These are phyloP conservation scores for Caenorhabditis panamensis DNA, from an alignment of 2,888 invertebrate species.

Conservation along the genomic window DNA sequence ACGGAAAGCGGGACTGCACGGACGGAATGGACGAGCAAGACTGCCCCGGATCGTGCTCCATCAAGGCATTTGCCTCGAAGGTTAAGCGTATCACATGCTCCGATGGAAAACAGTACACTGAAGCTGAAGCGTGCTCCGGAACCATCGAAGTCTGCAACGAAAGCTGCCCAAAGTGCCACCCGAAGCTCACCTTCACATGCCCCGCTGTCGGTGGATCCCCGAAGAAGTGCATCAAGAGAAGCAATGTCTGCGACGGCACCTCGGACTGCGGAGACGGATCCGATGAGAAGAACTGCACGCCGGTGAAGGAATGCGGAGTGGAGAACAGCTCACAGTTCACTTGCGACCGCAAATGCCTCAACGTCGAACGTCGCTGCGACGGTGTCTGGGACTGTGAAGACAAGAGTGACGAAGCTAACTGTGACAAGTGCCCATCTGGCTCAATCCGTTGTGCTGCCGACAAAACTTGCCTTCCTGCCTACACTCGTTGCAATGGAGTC, in stretches of 20 bases:
- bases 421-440: constrained; percentile 61
- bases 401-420: constrained; percentile 71
- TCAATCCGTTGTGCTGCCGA: constrained; percentile 69
- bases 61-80: constrained; percentile 23
- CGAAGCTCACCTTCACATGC: constrained; percentile 69
- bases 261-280: constrained; percentile 70
- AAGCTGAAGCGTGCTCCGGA: constrained; percentile 73
- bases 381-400: constrained; percentile 72
- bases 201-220: constrained; percentile 11
- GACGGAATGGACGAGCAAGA: constrained; percentile 74
- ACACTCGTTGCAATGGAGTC: constrained; percentile 72
- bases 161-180: constrained; percentile 65
- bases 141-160: constrained; percentile 52
- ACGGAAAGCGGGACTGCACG: constrained; percentile 73
- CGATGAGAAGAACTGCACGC: constrained; percentile 71
- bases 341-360: constrained; percentile 64
- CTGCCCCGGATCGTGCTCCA: constrained; percentile 75
- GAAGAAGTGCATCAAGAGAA: constrained; percentile 65
- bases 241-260: constrained; percentile 73
- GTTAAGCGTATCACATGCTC: constrained; percentile 45
- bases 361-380: constrained; percentile 66
- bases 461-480: constrained; percentile 66
- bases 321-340: constrained; percentile 43
- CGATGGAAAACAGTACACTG: constrained; percentile 57
- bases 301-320: constrained; percentile 47